Evolutionary conservation across 2,797 vertebrate genomes (phyloP).

Genomic region (Botia almorhae): DNA sequence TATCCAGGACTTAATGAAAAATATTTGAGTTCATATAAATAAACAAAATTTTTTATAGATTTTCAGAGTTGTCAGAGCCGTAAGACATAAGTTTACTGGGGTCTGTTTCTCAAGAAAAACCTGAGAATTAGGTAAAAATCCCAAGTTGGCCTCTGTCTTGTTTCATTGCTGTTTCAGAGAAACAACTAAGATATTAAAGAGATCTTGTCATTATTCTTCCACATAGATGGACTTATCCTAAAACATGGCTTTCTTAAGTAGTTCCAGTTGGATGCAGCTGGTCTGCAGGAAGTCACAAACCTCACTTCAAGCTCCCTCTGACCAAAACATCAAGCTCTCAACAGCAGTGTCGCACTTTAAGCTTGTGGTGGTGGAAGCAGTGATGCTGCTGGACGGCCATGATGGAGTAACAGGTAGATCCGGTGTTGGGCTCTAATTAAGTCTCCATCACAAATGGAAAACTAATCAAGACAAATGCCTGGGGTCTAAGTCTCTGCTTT

Average conservation of each 20-base stretch:
- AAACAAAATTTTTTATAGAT: no score
- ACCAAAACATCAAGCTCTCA: not conserved
- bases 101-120: not conserved
- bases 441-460: constrained; percentile 62
- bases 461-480: constrained; percentile 55
- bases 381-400: not conserved
- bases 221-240: not conserved
- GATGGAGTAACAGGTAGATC: constrained; percentile 54
- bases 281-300: constrained; percentile 7
- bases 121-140: not conserved
- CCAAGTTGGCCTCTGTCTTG: no score
- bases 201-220: not conserved
- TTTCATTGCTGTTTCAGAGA: no score
- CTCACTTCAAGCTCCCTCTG: constrained; percentile 22
- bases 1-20: no score
- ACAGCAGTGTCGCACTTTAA: constrained; percentile 35
- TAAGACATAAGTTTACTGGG: no score
- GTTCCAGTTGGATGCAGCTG: not conserved
- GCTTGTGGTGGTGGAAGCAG: constrained; percentile 23
- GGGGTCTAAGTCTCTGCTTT: constrained; percentile 35
- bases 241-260: not conserved
- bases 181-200: not conserved
- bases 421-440: constrained; percentile 64
- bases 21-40: no score
- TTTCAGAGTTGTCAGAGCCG: no score